phyloP scores from a whole-genome alignment of 2,888 invertebrate genomes.

The Acanthosoma haemorrhoidale region DNA sequence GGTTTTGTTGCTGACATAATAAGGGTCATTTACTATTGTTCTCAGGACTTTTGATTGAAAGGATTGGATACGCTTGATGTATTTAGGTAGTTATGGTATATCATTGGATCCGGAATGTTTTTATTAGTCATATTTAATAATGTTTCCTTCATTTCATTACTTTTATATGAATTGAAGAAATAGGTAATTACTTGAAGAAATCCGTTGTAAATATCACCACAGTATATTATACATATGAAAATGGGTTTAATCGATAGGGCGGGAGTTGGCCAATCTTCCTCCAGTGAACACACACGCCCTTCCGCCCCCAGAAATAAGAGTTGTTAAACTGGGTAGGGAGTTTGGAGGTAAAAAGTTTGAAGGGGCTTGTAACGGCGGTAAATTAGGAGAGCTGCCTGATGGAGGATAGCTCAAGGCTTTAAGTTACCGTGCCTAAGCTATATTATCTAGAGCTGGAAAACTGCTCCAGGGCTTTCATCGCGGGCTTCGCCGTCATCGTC shows the following conservation, averaged over 20 bases:
- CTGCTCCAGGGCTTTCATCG: neutral
- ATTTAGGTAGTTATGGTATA: too few relatives aligned
- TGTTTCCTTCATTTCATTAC: too few relatives aligned
- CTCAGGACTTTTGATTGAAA: too few relatives aligned
- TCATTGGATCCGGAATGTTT: too few relatives aligned
- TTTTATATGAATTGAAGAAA: too few relatives aligned
- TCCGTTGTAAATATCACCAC: too few relatives aligned
- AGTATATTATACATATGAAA: neutral
- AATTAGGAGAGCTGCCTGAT: neutral
- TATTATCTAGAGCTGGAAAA: constrained; percentile 16
- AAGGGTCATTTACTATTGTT: too few relatives aligned
- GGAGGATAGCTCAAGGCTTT: constrained; percentile 21
- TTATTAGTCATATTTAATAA: too few relatives aligned
- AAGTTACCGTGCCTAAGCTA: constrained; percentile 13
- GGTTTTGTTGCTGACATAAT: too few relatives aligned
- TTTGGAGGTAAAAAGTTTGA: constrained; percentile 16
- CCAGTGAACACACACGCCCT: neutral
- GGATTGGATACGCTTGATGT: too few relatives aligned
- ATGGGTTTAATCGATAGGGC: neutral
- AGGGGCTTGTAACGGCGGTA: constrained; percentile 5
- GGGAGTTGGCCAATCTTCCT: neutral
- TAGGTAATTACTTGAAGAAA: too few relatives aligned
- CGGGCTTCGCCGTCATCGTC: neutral
- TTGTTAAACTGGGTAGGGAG: constrained; percentile 23
- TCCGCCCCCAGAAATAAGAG: constrained; percentile 6